Evolutionary conservation across 2,797 vertebrate genomes (phyloP).

Genomic region (Moxostoma hubbsi): DNA sequence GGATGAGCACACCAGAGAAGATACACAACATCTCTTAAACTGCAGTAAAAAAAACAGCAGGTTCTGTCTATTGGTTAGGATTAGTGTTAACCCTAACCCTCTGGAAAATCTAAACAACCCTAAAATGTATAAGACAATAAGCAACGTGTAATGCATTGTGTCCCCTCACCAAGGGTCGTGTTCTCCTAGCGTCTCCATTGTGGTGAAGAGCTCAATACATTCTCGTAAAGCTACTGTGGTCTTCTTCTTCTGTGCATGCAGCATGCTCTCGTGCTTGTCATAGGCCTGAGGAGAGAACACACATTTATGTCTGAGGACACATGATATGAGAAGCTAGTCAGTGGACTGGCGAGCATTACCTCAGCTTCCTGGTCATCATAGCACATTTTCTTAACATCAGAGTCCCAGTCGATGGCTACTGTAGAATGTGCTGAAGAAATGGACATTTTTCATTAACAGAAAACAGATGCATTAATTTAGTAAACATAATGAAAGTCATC

Average conservation of each 20-base stretch:
- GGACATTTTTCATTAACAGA: too few species aligned
- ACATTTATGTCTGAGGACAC: neutral
- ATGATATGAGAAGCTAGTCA: neutral
- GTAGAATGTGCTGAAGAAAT: constrained; percentile 88
- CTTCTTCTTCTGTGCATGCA: constrained; percentile 91
- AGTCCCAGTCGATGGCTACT: constrained; percentile 92
- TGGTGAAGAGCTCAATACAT: constrained; percentile 96
- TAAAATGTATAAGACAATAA: neutral
- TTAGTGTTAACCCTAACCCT: too few species aligned
- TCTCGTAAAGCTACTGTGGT: constrained; percentile 89
- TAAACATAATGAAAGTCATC: neutral
- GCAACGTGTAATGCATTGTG: neutral
- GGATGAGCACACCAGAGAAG: constrained; percentile 12
- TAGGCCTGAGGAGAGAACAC: constrained; percentile 77
- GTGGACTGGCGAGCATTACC: constrained; percentile 69
- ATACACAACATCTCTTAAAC: neutral
- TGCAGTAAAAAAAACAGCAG: neutral
- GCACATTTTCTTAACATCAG: constrained; percentile 85
- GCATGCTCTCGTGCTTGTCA: constrained; percentile 91
- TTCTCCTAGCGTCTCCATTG: constrained; percentile 96
- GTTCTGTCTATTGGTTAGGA: too few species aligned
- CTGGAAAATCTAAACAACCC: neutral
- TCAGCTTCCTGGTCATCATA: constrained; percentile 95
- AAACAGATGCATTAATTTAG: too few species aligned
- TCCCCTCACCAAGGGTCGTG: constrained; percentile 90